Conservation (phyloP, 2,888 invertebrate species). For the Pardosa pseudoannulata region DNA sequence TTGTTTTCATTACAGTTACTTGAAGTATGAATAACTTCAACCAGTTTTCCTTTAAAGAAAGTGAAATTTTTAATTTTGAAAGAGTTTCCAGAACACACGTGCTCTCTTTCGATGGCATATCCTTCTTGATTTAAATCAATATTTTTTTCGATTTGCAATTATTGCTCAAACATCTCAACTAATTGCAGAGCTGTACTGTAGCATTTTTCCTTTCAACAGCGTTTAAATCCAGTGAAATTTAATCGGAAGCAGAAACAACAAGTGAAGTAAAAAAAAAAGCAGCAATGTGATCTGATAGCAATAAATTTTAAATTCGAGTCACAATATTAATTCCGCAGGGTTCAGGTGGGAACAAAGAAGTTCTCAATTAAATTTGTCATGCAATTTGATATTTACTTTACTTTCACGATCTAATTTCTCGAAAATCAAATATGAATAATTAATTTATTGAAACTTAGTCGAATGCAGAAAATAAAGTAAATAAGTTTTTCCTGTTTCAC, state of each 20-base stretch:
- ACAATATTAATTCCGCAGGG: slow-evolving; percentile 51
- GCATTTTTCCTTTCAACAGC: neutral
- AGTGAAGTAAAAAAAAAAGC: neutral
- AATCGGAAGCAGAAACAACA: neutral
- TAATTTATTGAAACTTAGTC: slow-evolving; percentile 72
- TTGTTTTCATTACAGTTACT: no score
- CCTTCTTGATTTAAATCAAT: no score
- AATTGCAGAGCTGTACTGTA: neutral
- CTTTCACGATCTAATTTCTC: slow-evolving; percentile 70
- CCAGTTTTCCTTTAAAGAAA: no score
- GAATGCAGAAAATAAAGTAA: slow-evolving; percentile 58
- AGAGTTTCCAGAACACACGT: no score
- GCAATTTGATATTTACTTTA: slow-evolving; percentile 71
- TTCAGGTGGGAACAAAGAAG: slow-evolving; percentile 56
- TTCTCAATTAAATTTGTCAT: slow-evolving; percentile 66
- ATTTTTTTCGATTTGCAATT: neutral
- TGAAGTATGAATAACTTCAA: no score
- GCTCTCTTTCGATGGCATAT: no score
- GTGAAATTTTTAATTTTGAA: no score
- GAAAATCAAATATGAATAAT: slow-evolving; percentile 72
- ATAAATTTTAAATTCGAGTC: slow-evolving; percentile 58
- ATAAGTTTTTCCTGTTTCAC: slow-evolving; percentile 56
- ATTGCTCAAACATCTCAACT: neutral
- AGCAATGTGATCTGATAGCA: neutral
- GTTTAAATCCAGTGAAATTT: slow-evolving; percentile 7